Percentiles rank a stretch among this genome's conserved stretches.
phyloP scores from a whole-genome alignment of 2,888 invertebrate genomes.

The Diarsia mendica region DNA sequence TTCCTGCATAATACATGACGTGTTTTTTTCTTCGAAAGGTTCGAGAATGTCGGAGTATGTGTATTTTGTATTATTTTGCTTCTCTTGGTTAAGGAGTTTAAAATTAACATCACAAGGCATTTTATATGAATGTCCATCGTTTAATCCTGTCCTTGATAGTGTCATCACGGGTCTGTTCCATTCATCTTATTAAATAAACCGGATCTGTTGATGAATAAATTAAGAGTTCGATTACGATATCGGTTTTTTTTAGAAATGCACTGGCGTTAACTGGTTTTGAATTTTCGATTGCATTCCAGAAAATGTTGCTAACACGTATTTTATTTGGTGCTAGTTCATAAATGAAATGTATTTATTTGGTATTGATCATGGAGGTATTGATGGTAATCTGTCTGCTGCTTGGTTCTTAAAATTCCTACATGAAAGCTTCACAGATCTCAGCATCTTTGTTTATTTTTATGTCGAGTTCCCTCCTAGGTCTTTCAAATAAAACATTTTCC shows the following conservation, averaged over 20 bases:
- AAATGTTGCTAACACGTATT: background rate
- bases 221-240: conserved; percentile 38
- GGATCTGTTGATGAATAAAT: conserved; percentile 57
- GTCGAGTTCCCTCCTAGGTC: background rate
- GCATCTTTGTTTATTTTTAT: background rate
- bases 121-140: conserved; percentile 50
- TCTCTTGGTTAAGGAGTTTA: conserved; percentile 13
- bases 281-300: background rate
- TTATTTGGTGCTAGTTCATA: background rate
- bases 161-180: conserved; percentile 59
- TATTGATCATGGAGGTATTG: background rate
- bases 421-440: background rate
- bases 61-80: conserved; percentile 40
- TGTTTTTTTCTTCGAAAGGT: conserved; percentile 30
- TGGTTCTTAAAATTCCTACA: background rate
- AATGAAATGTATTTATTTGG: background rate
- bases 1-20: conserved; percentile 55
- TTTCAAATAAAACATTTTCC: background rate
- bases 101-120: conserved; percentile 57
- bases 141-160: conserved; percentile 66
- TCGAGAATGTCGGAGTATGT: conserved; percentile 3
- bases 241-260: conserved; percentile 19
- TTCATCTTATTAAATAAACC: conserved; percentile 56
- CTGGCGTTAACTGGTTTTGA: background rate
- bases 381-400: background rate